These are phyloP conservation scores for Araneus ventricosus DNA, from an alignment of 1,140 invertebrate genomes.

Conservation along the genomic window DNA sequence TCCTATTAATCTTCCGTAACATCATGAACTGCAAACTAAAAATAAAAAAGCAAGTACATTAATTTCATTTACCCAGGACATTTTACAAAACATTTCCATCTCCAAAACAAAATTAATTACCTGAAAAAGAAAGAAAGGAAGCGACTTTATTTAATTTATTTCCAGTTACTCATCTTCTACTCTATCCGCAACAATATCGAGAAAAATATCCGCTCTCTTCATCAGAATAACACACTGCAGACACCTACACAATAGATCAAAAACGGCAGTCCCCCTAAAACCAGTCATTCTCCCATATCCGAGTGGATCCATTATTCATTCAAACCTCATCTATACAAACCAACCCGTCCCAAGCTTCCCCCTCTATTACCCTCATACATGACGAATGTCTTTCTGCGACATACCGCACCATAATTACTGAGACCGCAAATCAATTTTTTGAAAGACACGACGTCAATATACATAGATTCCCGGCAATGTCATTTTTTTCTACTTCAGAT, in stretches of 20 bases:
- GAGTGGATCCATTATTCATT: conserved; percentile 39
- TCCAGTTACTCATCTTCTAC: neutral
- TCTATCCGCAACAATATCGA: neutral
- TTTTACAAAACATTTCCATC: no score
- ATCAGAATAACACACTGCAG: neutral
- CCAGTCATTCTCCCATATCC: conserved; percentile 3
- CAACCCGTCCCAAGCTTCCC: conserved; percentile 13
- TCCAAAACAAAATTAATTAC: neutral
- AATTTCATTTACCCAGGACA: no score
- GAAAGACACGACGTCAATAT: conserved; percentile 56
- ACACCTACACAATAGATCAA: conserved; percentile 19
- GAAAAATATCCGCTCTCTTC: conserved; percentile 8
- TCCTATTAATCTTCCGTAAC: no score
- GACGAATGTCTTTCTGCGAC: conserved; percentile 26
- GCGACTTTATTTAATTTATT: neutral
- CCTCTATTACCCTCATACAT: conserved; percentile 23
- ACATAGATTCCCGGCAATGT: conserved; percentile 42
- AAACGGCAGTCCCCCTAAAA: neutral
- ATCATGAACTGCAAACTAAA: no score
- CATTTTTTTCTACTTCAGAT: conserved; percentile 2
- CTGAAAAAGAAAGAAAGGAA: neutral
- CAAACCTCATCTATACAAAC: conserved; percentile 46
- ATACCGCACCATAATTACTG: conserved; percentile 45
- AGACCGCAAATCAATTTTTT: conserved; percentile 60
- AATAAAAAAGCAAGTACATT: no score